These are phyloP conservation scores for Callopanchax toddi DNA, from an alignment of 2,113 vertebrate genomes.

Conservation along the genomic window DNA sequence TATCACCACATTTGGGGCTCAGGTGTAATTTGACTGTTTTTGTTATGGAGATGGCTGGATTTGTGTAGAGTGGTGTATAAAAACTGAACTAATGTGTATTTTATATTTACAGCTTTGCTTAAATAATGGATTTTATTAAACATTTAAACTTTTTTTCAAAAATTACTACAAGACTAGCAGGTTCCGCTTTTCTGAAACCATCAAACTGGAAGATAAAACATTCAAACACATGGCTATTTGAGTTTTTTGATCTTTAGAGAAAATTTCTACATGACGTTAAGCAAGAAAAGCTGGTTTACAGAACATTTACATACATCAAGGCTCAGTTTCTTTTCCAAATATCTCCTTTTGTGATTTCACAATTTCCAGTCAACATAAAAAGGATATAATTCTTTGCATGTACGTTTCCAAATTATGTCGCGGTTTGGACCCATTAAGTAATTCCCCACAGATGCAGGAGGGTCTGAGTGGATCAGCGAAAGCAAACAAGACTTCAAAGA, in stretches of 20 bases:
- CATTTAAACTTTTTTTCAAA: too few species aligned
- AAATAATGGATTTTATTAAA: too few species aligned
- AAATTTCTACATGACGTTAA: background rate
- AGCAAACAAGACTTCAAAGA: constrained; percentile 59
- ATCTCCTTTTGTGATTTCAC: background rate
- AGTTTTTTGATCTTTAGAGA: background rate
- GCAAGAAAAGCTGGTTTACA: background rate
- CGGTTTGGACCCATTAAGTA: constrained; percentile 15
- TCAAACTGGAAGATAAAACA: background rate
- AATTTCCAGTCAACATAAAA: background rate
- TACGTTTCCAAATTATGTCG: constrained; percentile 6
- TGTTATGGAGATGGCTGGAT: too few species aligned
- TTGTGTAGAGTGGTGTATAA: too few species aligned
- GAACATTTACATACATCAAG: background rate
- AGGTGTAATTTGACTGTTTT: too few species aligned
- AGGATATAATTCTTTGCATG: background rate
- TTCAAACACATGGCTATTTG: background rate
- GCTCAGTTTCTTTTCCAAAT: background rate
- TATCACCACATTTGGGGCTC: too few species aligned
- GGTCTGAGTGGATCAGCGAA: constrained; percentile 44
- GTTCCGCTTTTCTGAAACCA: background rate
- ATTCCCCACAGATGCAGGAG: constrained; percentile 20
- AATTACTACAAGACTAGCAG: background rate
- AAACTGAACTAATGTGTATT: too few species aligned
- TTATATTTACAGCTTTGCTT: too few species aligned